Percentiles rank a stretch among this genome's conserved stretches.
These are phyloP conservation scores for Pachyuromys duprasi DNA, from an alignment of 2,797 vertebrate genomes.

Conservation along the genomic window DNA sequence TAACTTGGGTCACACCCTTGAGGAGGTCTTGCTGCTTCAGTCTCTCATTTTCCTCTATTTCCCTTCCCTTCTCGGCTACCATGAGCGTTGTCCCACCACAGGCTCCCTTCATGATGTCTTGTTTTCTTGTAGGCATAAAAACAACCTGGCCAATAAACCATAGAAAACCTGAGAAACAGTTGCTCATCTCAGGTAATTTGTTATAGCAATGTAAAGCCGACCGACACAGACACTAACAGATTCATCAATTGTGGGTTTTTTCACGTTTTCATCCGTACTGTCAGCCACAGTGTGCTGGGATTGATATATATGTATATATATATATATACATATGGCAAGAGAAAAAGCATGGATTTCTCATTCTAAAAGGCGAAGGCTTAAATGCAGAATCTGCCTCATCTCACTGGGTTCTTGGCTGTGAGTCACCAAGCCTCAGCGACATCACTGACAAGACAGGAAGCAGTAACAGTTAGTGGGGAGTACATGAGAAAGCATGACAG, in stretches of 20 bases:
- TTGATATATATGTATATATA: too few relatives aligned
- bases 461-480: background rate
- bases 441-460: background rate
- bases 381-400: background rate
- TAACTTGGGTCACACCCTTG: background rate
- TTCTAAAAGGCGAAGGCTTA: conserved; percentile 4
- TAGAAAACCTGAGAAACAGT: background rate
- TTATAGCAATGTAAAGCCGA: background rate
- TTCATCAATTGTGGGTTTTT: background rate
- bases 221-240: background rate
- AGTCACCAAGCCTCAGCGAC: background rate
- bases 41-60: background rate
- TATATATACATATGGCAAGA: background rate
- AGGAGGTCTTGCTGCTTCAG: too few relatives aligned
- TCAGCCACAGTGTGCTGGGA: background rate
- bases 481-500: background rate
- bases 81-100: background rate
- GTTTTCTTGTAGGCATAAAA: background rate
- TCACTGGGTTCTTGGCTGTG: background rate
- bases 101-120: background rate
- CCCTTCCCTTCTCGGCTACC: background rate
- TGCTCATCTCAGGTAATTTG: background rate
- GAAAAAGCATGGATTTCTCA: background rate
- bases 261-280: background rate
- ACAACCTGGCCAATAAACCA: background rate